phyloP scores from a whole-genome alignment of 2,797 vertebrate species.

The Pipistrellus kuhlii region DNA sequence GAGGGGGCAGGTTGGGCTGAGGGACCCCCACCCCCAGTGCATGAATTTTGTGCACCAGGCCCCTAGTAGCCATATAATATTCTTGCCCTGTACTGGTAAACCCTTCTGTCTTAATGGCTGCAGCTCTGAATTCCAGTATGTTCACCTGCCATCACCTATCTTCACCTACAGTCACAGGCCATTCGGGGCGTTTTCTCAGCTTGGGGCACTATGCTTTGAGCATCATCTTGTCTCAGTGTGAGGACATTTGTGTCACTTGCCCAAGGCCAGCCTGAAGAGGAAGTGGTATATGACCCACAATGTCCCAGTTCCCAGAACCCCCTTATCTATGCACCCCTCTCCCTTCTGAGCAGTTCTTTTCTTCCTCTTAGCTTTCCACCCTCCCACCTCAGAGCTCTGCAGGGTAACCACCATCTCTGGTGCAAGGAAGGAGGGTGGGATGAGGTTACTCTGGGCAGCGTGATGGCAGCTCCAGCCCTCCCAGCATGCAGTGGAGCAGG shows the following conservation, averaged over 20 bases:
- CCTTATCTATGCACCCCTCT: not conserved
- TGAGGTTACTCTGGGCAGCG: not conserved
- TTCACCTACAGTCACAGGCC: not conserved
- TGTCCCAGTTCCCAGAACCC: rapidly evolving
- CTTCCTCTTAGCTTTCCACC: not conserved
- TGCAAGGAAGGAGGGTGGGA: not conserved
- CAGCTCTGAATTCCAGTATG: too few relatives aligned
- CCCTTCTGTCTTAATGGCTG: rapidly evolving
- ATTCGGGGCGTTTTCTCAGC: rapidly evolving
- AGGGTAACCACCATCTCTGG: not conserved
- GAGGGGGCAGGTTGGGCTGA: too few relatives aligned
- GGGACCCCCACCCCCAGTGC: too few relatives aligned
- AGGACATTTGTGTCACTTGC: not conserved
- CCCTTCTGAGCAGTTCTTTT: not conserved
- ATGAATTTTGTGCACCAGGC: too few relatives aligned
- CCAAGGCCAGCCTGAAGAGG: not conserved
- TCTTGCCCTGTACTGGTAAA: rapidly evolving
- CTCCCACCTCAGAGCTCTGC: too few relatives aligned
- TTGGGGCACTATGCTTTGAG: not conserved
- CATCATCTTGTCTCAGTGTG: rapidly evolving
- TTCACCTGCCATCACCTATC: not conserved
- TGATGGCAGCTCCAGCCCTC: not conserved
- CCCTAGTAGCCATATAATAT: rapidly evolving
- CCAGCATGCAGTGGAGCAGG: not conserved
- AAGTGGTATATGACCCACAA: not conserved